Base-by-base conservation (phyloP, 2,888 invertebrate species). In the Eupeodes latifasciatus region DNA sequence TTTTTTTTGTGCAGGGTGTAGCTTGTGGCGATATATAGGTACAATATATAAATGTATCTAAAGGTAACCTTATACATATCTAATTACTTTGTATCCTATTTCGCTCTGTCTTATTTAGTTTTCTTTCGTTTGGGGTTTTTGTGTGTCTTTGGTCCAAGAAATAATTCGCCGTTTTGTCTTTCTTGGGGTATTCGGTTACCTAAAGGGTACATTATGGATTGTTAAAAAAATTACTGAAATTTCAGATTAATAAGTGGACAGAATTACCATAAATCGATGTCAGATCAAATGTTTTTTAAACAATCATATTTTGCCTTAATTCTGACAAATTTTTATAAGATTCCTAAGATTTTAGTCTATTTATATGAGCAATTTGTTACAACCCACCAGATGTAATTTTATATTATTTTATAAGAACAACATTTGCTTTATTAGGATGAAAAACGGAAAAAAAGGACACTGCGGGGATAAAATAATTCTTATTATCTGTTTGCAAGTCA, bases 401-500 rank as follows among this genome's bases (percentile, higher is more conserved):
- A 16, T 40, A 40, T 7, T 7, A 40, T 51, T n/a, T 16, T 4
- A 19, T 0, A 19, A 40, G 27, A 16, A 51, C 19, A 16, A 51
- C 19, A 5, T 14, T 16, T 34, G 51, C 34, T 47, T 62, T 75
- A 69, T 61, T 51, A 71, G 4, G 72, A 49, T 44, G 14, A 51
- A 3, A 36, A 49, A 59, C 49, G n/a, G 10, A 10, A 59, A n/a
- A 19, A 27, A n/a, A 47, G 34, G 57, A 67, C 66, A 67, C 66
- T 14, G 9, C 14, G 10, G 19, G 49, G 44, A 59, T 75, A 79
- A 9, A 16, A 57, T 71, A 83, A 87, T 83, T 80, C 47, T 44
- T 66, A 80, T 87, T 72, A 87, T 84, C 83, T 61, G 53, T 87
- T 80, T 80, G 75, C 86, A 74, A 79, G 79, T 87, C 83, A 87